Evolutionary conservation across 2,888 invertebrate species (phyloP).

Genomic region (Drosophila sordidula): DNA sequence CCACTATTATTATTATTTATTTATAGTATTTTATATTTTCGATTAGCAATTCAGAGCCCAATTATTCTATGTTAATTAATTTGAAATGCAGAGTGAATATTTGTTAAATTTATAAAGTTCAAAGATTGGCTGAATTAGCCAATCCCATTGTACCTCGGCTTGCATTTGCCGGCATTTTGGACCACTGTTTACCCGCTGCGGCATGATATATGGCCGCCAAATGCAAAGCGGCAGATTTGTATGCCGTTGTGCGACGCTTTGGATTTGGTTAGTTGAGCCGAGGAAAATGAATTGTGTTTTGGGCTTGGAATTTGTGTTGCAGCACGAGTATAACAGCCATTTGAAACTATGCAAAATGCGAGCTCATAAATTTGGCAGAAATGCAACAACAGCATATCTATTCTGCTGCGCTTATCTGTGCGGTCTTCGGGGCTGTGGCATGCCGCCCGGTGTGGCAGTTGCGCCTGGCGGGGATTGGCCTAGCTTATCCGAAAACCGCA

Average conservation of each 20-base stretch:
- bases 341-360: conserved; percentile 77
- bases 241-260: conserved; percentile 53
- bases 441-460: conserved; percentile 5
- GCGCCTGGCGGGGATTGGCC: conserved; percentile 32
- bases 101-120: background rate
- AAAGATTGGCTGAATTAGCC: background rate
- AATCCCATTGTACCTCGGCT: conserved; percentile 35
- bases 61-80: too few relatives aligned
- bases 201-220: conserved; percentile 71
- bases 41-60: too few relatives aligned
- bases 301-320: conserved; percentile 56
- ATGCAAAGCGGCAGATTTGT: conserved; percentile 75
- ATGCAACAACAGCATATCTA: conserved; percentile 38
- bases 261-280: conserved; percentile 38
- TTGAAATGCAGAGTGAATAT: background rate
- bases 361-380: conserved; percentile 61
- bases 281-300: conserved; percentile 61
- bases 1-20: too few relatives aligned
- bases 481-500: conserved; percentile 40
- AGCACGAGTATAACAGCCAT: conserved; percentile 62
- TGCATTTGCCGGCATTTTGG: conserved; percentile 5
- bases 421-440: conserved; percentile 8
- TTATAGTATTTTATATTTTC: too few relatives aligned
- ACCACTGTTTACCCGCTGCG: conserved; percentile 34
- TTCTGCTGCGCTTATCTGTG: conserved; percentile 37